A percentile compares a stretch with the other conserved stretches of the same genome.
phyloP scores from a whole-genome alignment of 1,140 invertebrate genomes.

The Nasonia vitripennis region DNA sequence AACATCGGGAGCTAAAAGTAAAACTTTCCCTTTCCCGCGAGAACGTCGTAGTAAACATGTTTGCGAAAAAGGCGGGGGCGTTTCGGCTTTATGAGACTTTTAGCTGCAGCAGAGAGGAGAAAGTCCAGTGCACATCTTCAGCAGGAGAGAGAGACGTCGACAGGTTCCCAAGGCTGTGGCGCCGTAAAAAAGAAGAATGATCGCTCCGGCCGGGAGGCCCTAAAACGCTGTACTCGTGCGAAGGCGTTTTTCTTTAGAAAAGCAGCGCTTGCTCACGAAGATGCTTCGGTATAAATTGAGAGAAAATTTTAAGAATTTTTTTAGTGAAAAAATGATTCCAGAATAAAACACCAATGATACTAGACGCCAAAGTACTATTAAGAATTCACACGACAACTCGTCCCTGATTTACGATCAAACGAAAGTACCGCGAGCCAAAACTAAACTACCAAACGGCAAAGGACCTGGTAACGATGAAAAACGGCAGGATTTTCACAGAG shows the following conservation, averaged over 20 bases:
- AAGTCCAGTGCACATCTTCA: not conserved
- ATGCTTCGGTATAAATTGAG: not conserved
- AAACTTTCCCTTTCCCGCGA: no score
- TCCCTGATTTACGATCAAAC: no score
- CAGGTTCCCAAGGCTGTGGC: not conserved
- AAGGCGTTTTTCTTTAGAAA: not conserved
- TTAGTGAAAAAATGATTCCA: not conserved
- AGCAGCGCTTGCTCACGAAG: not conserved
- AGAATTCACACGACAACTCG: no score
- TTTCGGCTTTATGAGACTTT: not conserved
- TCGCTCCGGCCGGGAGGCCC: not conserved
- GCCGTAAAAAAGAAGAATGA: not conserved
- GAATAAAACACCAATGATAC: not conserved
- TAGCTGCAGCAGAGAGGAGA: not conserved
- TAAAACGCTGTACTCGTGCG: not conserved
- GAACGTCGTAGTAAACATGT: not conserved
- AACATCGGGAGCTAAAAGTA: not conserved
- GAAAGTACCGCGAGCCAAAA: no score
- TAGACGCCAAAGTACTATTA: no score
- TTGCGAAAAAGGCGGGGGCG: not conserved
- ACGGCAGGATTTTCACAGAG: constrained; percentile 9
- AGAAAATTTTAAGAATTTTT: not conserved
- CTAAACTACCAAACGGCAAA: no score
- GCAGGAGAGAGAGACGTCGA: not conserved
- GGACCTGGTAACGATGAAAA: constrained; percentile 11